These are phyloP conservation scores for Poecilia gillii DNA, from an alignment of 2,797 vertebrate species.

Conservation along the genomic window DNA sequence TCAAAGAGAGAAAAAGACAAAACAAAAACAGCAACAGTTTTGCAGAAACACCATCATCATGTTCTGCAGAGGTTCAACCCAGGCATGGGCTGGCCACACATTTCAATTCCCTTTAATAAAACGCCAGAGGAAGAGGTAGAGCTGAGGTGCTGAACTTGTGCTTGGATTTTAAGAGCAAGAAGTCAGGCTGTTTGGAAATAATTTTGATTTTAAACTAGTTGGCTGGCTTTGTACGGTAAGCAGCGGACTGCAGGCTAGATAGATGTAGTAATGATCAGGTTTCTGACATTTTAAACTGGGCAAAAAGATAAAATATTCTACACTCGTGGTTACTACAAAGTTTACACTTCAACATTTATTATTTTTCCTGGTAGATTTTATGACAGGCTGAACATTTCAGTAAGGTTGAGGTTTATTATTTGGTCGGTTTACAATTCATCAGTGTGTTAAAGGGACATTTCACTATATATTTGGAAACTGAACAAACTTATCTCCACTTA, in stretches of 20 bases:
- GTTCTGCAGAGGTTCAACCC: background rate
- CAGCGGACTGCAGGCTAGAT: background rate
- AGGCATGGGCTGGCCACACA: background rate
- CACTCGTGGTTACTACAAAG: background rate
- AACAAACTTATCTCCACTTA: background rate
- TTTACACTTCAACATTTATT: background rate
- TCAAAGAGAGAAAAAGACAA: background rate
- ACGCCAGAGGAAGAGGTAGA: background rate
- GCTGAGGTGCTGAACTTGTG: background rate
- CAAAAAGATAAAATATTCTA: background rate
- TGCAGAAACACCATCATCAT: constrained; percentile 18
- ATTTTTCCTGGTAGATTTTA: background rate
- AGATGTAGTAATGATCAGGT: too few relatives aligned
- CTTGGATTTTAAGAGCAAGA: background rate
- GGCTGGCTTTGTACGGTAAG: background rate
- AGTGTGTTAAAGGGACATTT: too few relatives aligned
- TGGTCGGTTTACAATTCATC: background rate
- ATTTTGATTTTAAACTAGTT: background rate
- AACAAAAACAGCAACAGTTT: constrained; percentile 2
- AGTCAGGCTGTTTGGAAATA: background rate
- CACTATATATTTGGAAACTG: background rate
- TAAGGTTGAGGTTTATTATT: background rate
- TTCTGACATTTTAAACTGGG: background rate
- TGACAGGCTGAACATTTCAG: background rate
- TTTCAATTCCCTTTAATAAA: background rate